A percentile compares a stretch with the other conserved stretches of the same genome.
Evolutionary conservation across 2,797 vertebrate genomes (phyloP).

Genomic region (Luscinia luscinia): DNA sequence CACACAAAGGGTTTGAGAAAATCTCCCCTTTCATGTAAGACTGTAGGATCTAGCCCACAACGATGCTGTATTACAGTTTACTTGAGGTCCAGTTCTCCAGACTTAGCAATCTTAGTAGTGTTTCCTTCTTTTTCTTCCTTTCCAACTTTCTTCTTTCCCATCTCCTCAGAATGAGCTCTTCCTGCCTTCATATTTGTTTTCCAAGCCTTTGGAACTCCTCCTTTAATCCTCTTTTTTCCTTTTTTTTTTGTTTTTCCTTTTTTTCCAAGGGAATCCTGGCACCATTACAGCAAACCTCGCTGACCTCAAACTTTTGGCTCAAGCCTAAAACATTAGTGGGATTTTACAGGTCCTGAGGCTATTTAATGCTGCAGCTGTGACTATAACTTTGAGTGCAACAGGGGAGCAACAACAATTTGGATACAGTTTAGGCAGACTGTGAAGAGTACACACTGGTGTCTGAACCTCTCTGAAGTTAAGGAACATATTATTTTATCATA

Average conservation of each 20-base stretch:
- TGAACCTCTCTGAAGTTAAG: neutral
- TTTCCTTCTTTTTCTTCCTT: neutral
- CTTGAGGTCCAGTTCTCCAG: neutral
- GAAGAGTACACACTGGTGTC: neutral
- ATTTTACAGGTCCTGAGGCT: neutral
- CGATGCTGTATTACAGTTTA: neutral
- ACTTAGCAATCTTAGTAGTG: neutral
- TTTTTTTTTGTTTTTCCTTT: neutral
- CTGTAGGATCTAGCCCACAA: neutral
- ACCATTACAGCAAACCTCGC: neutral
- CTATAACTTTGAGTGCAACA: neutral
- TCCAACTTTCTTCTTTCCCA: neutral
- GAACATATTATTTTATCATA: neutral
- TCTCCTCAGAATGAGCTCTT: neutral
- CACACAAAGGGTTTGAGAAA: neutral
- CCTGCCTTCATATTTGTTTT: neutral
- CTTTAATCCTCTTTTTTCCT: neutral
- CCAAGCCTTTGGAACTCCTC: neutral
- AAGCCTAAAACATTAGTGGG: neutral
- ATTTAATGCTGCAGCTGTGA: conserved; percentile 15
- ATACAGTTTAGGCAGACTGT: neutral
- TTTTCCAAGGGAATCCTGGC: neutral
- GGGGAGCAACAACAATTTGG: neutral
- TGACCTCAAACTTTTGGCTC: neutral
- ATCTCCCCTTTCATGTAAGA: neutral